Base-by-base conservation (phyloP, 1,140 invertebrate species). In the Dendrolimus kikuchii region DNA sequence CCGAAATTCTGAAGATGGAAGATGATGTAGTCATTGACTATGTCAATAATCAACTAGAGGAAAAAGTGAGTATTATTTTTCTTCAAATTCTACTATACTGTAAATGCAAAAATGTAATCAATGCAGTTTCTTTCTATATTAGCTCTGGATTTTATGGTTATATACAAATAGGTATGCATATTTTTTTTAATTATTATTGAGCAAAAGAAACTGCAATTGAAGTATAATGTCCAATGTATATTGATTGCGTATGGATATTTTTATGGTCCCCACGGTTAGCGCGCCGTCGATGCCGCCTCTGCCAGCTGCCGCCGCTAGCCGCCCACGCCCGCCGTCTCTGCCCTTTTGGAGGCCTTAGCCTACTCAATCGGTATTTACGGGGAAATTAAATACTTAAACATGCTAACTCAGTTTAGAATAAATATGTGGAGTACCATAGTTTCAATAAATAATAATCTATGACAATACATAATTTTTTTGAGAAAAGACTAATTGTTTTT, bases 21-120 rank as follows among this genome's bases (percentile, higher is more conserved):
- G 99, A 99, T 88, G 97, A 99, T 85, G 98, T 99, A 8, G 93
- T 99, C 46, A 94, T 98, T 57, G 98, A 99, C 87, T 99, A 98
- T 92, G 96, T 99, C 57, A 98, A 98, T 89, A 99, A 99, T 88
- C 98, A 99, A 88, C 90, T 99, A 37, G 98, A 99, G 87, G 94
- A 96, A 77, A 96, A 96, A 91, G 95, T 96, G 77, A 74, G 57
- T 81, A 68, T 38, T 51, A 44, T 51, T 43, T 51, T 39, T 57
- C 44, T 53, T 62, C 58, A 40, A 47, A 36, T 58, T 68, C 57
- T 49, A 63, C 51, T 63, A 46, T 49, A 60, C 54, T 63, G 53
- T 67, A 62, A 71, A 68, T 76, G 60, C 60, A 67, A 60, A 66
- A 66, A 70, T 86, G 81, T 86, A 84, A 86, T 86, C 79, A 83